Percentiles rank a stretch among this genome's conserved stretches.
Conservation (phyloP, 2,888 invertebrate genomes). For the Drosophila nr. perissopoda region DNA sequence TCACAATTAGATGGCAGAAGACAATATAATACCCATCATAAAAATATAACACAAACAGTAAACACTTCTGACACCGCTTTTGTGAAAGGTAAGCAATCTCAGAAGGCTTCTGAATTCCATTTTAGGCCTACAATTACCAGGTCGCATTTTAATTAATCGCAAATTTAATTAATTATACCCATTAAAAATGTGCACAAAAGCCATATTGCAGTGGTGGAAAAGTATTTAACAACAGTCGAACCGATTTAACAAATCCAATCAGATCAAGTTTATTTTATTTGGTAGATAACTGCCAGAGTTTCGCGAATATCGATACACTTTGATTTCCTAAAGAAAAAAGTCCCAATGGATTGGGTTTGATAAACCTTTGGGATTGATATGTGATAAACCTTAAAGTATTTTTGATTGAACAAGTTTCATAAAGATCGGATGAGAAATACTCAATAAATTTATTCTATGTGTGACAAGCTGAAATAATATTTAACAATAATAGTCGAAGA, state of each 20-base stretch:
- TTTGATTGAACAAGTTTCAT: background rate
- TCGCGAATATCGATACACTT: background rate
- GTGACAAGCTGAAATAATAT: background rate
- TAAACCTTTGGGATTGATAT: background rate
- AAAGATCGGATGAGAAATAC: background rate
- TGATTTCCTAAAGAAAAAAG: background rate
- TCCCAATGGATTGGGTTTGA: background rate
- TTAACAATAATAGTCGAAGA: background rate
- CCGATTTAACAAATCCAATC: background rate
- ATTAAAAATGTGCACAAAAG: background rate
- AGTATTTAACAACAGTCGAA: background rate
- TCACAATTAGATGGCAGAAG: background rate
- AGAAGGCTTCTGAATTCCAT: background rate
- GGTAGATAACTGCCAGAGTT: background rate
- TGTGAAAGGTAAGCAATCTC: conserved; percentile 18
- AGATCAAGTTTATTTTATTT: background rate
- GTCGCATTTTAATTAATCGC: background rate
- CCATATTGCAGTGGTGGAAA: background rate
- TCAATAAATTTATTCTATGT: background rate
- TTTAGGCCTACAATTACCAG: background rate
- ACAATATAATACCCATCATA: background rate
- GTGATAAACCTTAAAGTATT: background rate
- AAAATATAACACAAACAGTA: conserved; percentile 7
- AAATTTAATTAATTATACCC: background rate
- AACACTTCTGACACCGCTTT: background rate